phyloP scores from a whole-genome alignment of 2,888 invertebrate species.

The Camponotus fellah region DNA sequence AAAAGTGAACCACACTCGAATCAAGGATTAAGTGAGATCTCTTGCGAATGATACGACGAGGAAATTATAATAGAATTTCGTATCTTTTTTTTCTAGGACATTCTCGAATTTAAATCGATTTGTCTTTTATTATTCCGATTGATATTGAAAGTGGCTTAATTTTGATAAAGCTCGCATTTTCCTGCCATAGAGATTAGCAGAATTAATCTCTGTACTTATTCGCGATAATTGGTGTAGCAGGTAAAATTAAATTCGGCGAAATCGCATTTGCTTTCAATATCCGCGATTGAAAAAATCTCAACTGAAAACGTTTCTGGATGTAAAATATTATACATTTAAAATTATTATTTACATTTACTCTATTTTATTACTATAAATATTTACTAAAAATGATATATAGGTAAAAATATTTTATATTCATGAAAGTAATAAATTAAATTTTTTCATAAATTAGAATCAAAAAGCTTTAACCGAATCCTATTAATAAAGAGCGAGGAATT shows the following conservation, averaged over 20 bases:
- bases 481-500: background rate
- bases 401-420: background rate
- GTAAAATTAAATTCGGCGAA: background rate
- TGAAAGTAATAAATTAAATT: background rate
- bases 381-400: slow-evolving; percentile 18
- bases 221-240: background rate
- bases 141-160: background rate
- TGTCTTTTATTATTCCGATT: background rate
- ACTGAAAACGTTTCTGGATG: background rate
- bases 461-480: background rate
- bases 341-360: background rate
- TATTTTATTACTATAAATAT: slow-evolving; percentile 24
- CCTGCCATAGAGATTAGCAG: background rate
- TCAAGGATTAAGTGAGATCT: slow-evolving; percentile 23
- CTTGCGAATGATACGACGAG: background rate
- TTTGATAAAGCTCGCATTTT: background rate
- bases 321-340: background rate
- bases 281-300: background rate
- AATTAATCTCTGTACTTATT: slow-evolving; percentile 2
- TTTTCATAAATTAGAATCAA: background rate
- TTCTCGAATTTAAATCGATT: background rate
- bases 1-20: slow-evolving; percentile 28
- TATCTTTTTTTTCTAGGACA: background rate
- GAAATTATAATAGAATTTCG: background rate
- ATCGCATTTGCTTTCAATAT: background rate